phyloP scores from a whole-genome alignment of 2,797 vertebrate genomes.

The Enoplosus armatus region DNA sequence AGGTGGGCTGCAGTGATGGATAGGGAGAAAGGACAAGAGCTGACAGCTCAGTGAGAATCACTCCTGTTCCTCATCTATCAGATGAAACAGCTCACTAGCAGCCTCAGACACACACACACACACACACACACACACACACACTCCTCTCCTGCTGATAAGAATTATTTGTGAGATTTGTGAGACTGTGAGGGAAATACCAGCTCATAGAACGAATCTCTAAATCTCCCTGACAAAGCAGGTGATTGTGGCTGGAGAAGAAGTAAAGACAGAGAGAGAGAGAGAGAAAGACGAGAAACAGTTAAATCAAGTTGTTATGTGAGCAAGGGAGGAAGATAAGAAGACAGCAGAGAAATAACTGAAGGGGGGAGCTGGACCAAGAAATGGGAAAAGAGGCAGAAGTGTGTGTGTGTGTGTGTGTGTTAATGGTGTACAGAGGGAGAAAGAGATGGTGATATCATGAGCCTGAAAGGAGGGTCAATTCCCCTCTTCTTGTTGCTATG shows the following conservation, averaged over 20 bases:
- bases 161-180: slow-evolving; percentile 17
- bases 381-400: not conserved
- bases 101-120: slow-evolving; percentile 14
- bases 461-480: slow-evolving; percentile 63
- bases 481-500: slow-evolving; percentile 73
- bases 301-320: slow-evolving; percentile 1
- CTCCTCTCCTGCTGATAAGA: slow-evolving; percentile 9
- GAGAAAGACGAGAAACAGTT: not conserved
- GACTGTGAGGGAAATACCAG: slow-evolving; percentile 16
- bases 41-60: slow-evolving; percentile 67
- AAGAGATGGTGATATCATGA: slow-evolving; percentile 43
- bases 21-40: slow-evolving; percentile 52
- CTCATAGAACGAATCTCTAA: not conserved
- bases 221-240: slow-evolving; percentile 21
- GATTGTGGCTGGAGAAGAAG: not conserved
- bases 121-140: slow-evolving; percentile 22
- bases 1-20: slow-evolving; percentile 67
- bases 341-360: not conserved
- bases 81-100: slow-evolving; percentile 57
- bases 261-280: not conserved
- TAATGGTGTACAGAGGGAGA: slow-evolving; percentile 19
- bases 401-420: slow-evolving; percentile 25
- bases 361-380: not conserved
- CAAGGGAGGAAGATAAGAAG: not conserved
- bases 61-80: slow-evolving; percentile 67